Base-by-base conservation (phyloP, 2,113 vertebrate genomes). In the Phylloscopus trochiloides region DNA sequence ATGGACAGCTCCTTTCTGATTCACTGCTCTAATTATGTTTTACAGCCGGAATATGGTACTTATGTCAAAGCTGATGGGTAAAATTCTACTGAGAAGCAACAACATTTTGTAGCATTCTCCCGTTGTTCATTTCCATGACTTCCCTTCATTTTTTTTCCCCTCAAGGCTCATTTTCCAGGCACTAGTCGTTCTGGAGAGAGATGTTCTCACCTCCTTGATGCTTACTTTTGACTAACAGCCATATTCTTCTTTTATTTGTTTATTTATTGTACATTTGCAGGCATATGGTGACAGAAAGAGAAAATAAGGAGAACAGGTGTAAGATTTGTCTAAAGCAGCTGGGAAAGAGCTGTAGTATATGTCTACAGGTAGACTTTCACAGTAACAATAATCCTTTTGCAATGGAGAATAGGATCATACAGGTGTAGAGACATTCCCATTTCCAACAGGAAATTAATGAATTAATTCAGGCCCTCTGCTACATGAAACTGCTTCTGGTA, bases 11-110 rank as follows among this genome's bases (percentile, higher is more conserved):
- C 89, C 88, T 96, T 97, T 96, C 95, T 95, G 96, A 98, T 93
- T 97, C 97, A 97, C 93, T 95, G 93, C 96, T 96, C 94, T 97
- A 94, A 96, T 96, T 96, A 95, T 95, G 91, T 97, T 96, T 96
- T 96, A 97, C 91, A 97, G 94, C 95, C 75, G 45, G 92, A 97
- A 96, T 95, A 94, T 82, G 94, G 94, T 95, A 88, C 87, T 97
- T 96, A 94, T 97, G 90, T 97, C 94, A 97, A 96, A 97, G 96
- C 92, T 96, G 95, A 97, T 94, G 91, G 86, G 88, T 88, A 97
- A 92, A 97, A 94, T 94, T 97, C 91, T 92, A 90, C 90, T 63
- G 90, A 96, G 95, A 94, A 89, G 86, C 78, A 94, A 86, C 93
- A 95, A 66, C 52, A 36, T 92, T 97, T 94, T 94, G 79, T 84